Conservation (phyloP, 2,888 invertebrate genomes). For the Fragum fragum region DNA sequence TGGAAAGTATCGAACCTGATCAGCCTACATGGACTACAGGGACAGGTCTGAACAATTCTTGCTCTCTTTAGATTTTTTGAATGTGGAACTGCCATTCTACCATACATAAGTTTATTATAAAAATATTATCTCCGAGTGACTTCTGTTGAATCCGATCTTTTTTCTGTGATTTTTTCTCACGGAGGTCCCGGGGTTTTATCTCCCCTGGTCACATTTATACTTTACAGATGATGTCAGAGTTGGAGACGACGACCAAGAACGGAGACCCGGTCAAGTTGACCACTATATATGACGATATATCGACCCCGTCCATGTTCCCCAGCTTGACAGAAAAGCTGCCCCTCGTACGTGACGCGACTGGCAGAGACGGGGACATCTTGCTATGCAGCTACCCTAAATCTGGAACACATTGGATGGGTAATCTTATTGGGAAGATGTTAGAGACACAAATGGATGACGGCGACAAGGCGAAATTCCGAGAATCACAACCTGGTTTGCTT, state of each 20-base stretch:
- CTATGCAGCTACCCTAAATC: constrained; percentile 21
- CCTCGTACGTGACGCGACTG: background rate
- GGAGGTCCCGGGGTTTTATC: too few relatives aligned
- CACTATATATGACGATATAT: constrained; percentile 2
- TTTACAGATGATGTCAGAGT: too few relatives aligned
- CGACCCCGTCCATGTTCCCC: background rate
- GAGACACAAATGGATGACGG: background rate
- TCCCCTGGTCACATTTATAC: too few relatives aligned
- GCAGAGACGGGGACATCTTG: background rate
- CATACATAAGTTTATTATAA: too few relatives aligned
- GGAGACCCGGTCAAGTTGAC: constrained; percentile 5
- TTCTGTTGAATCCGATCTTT: too few relatives aligned
- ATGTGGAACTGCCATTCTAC: too few relatives aligned
- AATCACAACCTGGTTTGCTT: background rate
- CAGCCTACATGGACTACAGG: too few relatives aligned
- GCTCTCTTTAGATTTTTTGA: too few relatives aligned
- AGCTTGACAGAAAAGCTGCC: background rate
- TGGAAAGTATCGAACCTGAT: too few relatives aligned
- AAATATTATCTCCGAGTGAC: too few relatives aligned
- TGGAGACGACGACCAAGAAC: background rate
- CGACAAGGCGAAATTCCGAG: background rate
- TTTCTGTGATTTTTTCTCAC: too few relatives aligned
- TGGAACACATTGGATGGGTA: constrained; percentile 17
- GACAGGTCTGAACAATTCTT: too few relatives aligned
- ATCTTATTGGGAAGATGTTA: background rate